A percentile compares a stretch with the other conserved stretches of the same genome.
Evolutionary conservation across 2,888 invertebrate genomes (phyloP).

Genomic region (Metellina segmentata): DNA sequence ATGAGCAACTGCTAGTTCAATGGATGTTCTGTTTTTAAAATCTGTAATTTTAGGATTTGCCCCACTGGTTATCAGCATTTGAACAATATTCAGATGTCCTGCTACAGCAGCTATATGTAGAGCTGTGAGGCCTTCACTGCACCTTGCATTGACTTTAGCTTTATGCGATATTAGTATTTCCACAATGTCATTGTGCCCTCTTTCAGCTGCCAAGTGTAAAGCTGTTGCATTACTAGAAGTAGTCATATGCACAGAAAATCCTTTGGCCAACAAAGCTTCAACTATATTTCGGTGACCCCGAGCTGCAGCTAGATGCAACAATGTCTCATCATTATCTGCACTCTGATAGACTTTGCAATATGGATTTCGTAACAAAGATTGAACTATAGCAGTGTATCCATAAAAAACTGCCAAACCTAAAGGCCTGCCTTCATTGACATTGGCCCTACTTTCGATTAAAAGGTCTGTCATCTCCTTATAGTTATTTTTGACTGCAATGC

Average conservation of each 20-base stretch:
- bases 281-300: not conserved
- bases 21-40: not conserved
- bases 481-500: not conserved
- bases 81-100: constrained; percentile 20
- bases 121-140: constrained; percentile 87
- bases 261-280: not conserved
- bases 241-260: not conserved
- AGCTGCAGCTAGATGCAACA: not conserved
- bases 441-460: not conserved
- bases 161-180: constrained; percentile 86
- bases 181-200: constrained; percentile 23
- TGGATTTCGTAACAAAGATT: not conserved
- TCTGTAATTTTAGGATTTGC: constrained; percentile 26
- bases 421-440: constrained; percentile 84
- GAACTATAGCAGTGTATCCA: not conserved
- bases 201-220: constrained; percentile 13
- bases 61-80: constrained; percentile 17
- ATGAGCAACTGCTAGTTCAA: not conserved
- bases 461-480: not conserved
- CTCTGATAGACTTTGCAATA: not conserved
- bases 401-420: not conserved
- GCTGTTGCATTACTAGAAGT: not conserved
- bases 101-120: constrained; percentile 82
- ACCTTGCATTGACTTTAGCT: constrained; percentile 85
- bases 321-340: not conserved